A percentile compares a stretch with the other conserved stretches of the same genome.
Evolutionary conservation across 2,888 invertebrate species (phyloP).

Genomic region (Copidosoma aretas): DNA sequence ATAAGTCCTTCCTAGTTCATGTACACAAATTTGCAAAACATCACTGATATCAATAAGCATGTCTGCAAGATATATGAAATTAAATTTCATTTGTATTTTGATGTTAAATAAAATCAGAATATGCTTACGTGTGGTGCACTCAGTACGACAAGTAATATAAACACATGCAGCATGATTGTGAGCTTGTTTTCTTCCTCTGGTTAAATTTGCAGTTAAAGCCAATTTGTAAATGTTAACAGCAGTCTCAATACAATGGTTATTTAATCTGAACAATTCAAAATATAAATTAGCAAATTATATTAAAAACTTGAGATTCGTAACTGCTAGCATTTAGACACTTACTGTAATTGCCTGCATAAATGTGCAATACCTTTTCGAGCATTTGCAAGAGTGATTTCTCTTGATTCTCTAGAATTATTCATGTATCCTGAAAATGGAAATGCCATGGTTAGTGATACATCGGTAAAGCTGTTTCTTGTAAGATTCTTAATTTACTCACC

Average conservation of each 20-base stretch:
- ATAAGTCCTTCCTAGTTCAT: constrained; percentile 92
- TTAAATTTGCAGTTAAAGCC: constrained; percentile 82
- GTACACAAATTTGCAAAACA: constrained; percentile 95
- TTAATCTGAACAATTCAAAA: constrained; percentile 66
- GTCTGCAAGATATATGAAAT: constrained; percentile 66
- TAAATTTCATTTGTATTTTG: constrained; percentile 10
- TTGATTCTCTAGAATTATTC: constrained; percentile 82
- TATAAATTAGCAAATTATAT: background rate
- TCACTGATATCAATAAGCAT: constrained; percentile 97
- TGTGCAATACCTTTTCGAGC: constrained; percentile 85
- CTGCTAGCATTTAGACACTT: constrained; percentile 40
- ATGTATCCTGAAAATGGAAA: constrained; percentile 70
- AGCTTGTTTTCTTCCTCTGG: constrained; percentile 87
- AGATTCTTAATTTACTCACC: constrained; percentile 61
- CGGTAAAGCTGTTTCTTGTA: background rate
- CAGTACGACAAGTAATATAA: constrained; percentile 94
- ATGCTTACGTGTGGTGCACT: constrained; percentile 84
- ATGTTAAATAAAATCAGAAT: constrained; percentile 2
- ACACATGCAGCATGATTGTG: constrained; percentile 97
- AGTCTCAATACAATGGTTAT: constrained; percentile 90
- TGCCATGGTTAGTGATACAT: background rate
- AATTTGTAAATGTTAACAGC: constrained; percentile 94
- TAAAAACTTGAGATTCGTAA: background rate
- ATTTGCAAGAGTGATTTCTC: constrained; percentile 89
- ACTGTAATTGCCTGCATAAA: constrained; percentile 82